Evolutionary conservation across 2,797 vertebrate genomes (phyloP).

Genomic region (Huso huso): DNA sequence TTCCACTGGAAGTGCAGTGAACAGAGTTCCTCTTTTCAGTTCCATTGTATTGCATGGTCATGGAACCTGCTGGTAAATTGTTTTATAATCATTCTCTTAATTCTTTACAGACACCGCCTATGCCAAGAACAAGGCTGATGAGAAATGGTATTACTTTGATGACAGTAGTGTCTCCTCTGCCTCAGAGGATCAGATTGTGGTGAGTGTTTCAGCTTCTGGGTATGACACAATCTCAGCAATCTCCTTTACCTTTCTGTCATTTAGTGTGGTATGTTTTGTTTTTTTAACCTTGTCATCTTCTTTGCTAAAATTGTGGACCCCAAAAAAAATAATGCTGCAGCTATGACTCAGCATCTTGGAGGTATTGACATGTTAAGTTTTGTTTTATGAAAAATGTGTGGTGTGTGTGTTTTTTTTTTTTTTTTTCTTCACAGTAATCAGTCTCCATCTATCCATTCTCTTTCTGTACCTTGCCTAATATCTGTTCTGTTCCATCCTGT

Average conservation of each 20-base stretch:
- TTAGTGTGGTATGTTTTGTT: neutral
- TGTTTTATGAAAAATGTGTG: no score
- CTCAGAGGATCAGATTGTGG: slow-evolving; percentile 93
- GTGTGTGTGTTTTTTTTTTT: neutral
- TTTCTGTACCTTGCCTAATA: neutral
- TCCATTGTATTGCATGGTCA: no score
- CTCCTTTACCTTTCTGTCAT: no score
- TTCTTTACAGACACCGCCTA: slow-evolving; percentile 78
- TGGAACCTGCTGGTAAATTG: no score
- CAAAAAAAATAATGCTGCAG: no score
- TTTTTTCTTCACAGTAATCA: neutral
- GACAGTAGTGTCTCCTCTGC: slow-evolving; percentile 85
- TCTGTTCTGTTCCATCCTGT: neutral
- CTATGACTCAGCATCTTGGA: neutral
- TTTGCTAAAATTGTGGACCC: neutral
- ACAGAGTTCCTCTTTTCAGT: no score
- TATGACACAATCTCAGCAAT: no score
- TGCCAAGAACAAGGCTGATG: slow-evolving; percentile 82
- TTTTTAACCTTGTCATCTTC: neutral
- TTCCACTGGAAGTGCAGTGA: no score
- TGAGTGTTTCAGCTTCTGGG: slow-evolving; percentile 46
- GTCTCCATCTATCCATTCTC: neutral
- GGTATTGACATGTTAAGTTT: neutral
- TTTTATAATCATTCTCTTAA: slow-evolving; percentile 14
- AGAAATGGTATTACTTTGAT: slow-evolving; percentile 91